Evolutionary conservation across 2,113 vertebrate species (phyloP).

Genomic region (Pelodiscus sinensis): DNA sequence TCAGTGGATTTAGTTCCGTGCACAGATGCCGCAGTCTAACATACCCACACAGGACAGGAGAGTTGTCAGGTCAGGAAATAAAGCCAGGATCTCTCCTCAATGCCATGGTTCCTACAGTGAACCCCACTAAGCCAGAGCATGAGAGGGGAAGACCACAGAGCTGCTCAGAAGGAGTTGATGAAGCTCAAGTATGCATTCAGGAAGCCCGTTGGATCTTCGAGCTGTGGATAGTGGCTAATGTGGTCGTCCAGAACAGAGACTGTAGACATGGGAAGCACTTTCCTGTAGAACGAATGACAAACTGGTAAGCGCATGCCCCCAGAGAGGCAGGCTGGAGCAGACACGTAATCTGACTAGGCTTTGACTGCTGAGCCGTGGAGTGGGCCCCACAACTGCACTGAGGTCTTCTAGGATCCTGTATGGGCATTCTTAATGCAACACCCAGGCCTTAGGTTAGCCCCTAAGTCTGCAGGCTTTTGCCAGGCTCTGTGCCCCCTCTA

Average conservation of each 20-base stretch:
- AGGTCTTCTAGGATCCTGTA: not conserved
- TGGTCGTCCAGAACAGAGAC: constrained; percentile 91
- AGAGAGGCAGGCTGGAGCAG: not conserved
- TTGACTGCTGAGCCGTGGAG: not conserved
- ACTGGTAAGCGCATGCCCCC: constrained; percentile 41
- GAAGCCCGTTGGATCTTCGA: constrained; percentile 95
- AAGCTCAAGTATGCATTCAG: constrained; percentile 92
- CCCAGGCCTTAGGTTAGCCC: too few species aligned
- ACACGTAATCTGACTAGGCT: not conserved
- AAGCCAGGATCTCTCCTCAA: accelerated
- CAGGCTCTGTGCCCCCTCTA: too few species aligned
- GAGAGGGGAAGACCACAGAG: constrained; percentile 40
- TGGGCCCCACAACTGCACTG: too few species aligned
- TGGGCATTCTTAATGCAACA: not conserved
- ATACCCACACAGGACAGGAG: not conserved
- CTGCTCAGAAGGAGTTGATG: constrained; percentile 94
- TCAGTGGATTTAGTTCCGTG: not conserved
- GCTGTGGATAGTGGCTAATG: constrained; percentile 96
- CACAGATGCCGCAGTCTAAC: not conserved
- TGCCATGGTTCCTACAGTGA: not conserved
- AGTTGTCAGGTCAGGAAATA: not conserved
- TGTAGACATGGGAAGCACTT: constrained; percentile 88
- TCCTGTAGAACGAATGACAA: constrained; percentile 74
- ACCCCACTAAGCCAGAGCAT: not conserved
- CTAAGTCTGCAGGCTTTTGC: not conserved